Conservation (phyloP, 1,140 invertebrate genomes). For the Heliconius eleuchia region DNA sequence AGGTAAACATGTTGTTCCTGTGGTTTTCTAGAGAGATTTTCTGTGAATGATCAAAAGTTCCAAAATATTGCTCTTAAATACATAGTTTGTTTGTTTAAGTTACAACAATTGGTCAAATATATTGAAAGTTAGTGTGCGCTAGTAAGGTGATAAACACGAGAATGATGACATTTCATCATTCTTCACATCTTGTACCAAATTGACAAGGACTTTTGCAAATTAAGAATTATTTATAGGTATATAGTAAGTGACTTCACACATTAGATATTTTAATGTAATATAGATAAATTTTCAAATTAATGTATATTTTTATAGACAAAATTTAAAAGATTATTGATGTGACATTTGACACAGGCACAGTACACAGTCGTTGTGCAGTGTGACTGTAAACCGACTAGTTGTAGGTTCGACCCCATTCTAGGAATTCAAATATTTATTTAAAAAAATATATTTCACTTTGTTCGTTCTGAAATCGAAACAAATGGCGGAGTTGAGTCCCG, state of each 20-base stretch:
- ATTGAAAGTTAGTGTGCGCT: constrained; percentile 40
- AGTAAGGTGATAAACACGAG: constrained; percentile 63
- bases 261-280: background rate
- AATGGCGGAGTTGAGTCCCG: too few species aligned
- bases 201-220: constrained; percentile 26
- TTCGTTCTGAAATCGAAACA: too few species aligned
- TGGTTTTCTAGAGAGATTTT: constrained; percentile 28
- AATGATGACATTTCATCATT: constrained; percentile 50
- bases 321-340: too few species aligned
- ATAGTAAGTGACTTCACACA: background rate
- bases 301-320: too few species aligned
- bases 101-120: constrained; percentile 55
- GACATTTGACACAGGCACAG: too few species aligned
- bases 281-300: too few species aligned
- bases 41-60: constrained; percentile 49
- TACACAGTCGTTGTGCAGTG: too few species aligned
- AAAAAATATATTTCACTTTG: too few species aligned
- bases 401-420: too few species aligned
- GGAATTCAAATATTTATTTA: too few species aligned
- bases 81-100: constrained; percentile 60
- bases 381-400: too few species aligned
- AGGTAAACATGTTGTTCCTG: constrained; percentile 45
- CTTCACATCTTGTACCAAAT: constrained; percentile 25
- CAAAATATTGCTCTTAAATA: constrained; percentile 63
- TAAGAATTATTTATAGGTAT: background rate